A percentile compares a stretch with the other conserved stretches of the same genome.
These are phyloP conservation scores for Phalloptychus januarius DNA, from an alignment of 2,797 vertebrate species.

Conservation along the genomic window DNA sequence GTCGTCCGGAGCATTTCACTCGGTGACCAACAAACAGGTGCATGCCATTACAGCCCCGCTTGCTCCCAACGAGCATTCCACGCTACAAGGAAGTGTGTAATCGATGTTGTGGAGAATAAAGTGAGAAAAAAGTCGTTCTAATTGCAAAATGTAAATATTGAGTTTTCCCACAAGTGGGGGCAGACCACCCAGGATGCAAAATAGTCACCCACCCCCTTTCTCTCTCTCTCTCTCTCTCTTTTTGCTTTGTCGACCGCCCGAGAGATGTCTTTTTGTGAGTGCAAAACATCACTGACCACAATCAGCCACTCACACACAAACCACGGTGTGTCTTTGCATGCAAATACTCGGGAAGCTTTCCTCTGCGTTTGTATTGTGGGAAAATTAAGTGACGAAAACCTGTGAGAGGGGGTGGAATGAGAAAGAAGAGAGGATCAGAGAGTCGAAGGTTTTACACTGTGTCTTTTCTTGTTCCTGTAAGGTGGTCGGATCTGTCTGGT, in stretches of 20 bases:
- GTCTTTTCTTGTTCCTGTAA: constrained; percentile 51
- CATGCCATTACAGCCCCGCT: constrained; percentile 54
- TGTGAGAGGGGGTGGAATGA: not conserved
- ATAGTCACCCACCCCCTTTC: constrained; percentile 78
- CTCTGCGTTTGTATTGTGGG: constrained; percentile 66
- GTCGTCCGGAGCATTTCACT: constrained; percentile 36
- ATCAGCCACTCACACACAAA: constrained; percentile 68
- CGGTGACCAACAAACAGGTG: constrained; percentile 78
- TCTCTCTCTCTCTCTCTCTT: constrained; percentile 43
- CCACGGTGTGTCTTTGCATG: constrained; percentile 73
- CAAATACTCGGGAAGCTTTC: constrained; percentile 68
- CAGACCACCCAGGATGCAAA: constrained; percentile 88
- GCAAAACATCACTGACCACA: constrained; percentile 77
- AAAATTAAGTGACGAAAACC: constrained; percentile 68
- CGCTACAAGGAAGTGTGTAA: constrained; percentile 69
- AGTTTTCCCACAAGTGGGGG: constrained; percentile 87
- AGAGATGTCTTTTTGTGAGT: constrained; percentile 80
- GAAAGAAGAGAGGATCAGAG: constrained; percentile 30
- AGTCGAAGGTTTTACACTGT: constrained; percentile 32
- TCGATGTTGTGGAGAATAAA: constrained; percentile 84
- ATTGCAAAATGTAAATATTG: constrained; percentile 91
- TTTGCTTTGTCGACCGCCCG: constrained; percentile 72
- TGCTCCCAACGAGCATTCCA: constrained; percentile 59
- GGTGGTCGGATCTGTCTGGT: constrained; percentile 60
- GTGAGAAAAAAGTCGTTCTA: constrained; percentile 85